These are phyloP conservation scores for Hermaeophaga mercurialis DNA, from an alignment of 2,888 invertebrate species.

Conservation along the genomic window DNA sequence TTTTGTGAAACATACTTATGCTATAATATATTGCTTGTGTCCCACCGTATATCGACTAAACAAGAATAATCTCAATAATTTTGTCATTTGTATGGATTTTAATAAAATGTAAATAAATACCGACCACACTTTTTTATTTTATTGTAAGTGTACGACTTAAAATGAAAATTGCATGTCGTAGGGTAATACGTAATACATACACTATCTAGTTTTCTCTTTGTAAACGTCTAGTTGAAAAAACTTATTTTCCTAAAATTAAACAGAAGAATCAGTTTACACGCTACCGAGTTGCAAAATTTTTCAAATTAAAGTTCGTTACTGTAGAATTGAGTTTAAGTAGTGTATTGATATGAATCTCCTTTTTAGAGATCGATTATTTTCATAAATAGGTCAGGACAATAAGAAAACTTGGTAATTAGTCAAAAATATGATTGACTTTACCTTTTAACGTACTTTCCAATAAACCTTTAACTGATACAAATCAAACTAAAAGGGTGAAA, in stretches of 20 bases:
- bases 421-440: not conserved
- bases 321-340: conserved; percentile 1
- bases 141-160: too few species aligned
- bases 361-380: conserved; percentile 10
- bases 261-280: not conserved
- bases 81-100: too few species aligned
- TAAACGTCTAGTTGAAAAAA: too few species aligned
- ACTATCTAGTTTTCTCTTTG: not conserved
- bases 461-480: too few species aligned
- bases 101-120: too few species aligned
- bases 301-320: conserved; percentile 6
- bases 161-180: not conserved
- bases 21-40: too few species aligned
- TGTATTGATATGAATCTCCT: conserved; percentile 16
- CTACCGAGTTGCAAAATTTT: conserved; percentile 2
- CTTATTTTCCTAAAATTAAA: not conserved
- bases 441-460: too few species aligned
- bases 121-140: too few species aligned
- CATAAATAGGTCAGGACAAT: conserved; percentile 11
- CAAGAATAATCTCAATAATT: too few species aligned
- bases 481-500: too few species aligned
- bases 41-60: too few species aligned
- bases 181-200: not conserved
- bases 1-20: too few species aligned
- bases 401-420: conserved; percentile 5